Evolutionary conservation across 2,888 invertebrate genomes (phyloP).

Genomic region (Philhelius pedissequus): DNA sequence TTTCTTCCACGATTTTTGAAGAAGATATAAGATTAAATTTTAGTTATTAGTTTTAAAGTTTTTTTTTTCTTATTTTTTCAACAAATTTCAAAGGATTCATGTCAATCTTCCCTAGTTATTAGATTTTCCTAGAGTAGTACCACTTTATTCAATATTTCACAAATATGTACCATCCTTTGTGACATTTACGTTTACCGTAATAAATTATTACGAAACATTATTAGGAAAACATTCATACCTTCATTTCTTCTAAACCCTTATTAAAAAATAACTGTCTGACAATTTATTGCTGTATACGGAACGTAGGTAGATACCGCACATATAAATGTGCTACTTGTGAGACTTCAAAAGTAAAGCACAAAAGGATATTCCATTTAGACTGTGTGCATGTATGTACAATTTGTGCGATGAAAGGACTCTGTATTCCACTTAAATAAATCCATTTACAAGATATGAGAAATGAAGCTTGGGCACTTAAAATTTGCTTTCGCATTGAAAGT

Average conservation of each 20-base stretch:
- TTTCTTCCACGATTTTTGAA: too few species aligned
- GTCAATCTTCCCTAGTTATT: too few species aligned
- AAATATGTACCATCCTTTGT: background rate
- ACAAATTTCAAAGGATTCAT: too few species aligned
- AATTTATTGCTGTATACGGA: slow-evolving; percentile 42
- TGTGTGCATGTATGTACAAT: background rate
- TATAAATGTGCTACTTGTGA: background rate
- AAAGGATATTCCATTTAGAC: background rate
- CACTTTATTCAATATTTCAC: background rate
- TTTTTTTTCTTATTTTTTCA: too few species aligned
- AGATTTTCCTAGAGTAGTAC: too few species aligned
- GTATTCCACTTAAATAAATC: slow-evolving; percentile 11
- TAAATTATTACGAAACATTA: background rate
- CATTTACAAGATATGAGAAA: slow-evolving; percentile 20
- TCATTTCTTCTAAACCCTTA: slow-evolving; percentile 10
- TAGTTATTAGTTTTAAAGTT: too few species aligned
- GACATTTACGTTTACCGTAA: background rate
- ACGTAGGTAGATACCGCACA: background rate
- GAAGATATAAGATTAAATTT: too few species aligned
- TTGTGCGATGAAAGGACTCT: slow-evolving; percentile 2
- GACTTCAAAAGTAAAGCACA: slow-evolving; percentile 10
- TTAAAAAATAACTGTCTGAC: slow-evolving; percentile 34
- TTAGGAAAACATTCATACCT: background rate
- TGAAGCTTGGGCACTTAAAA: slow-evolving; percentile 22
- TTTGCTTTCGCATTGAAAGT: slow-evolving; percentile 13